Conservation (phyloP, 2,113 vertebrate genomes). For the Marcusenius ussheri region DNA sequence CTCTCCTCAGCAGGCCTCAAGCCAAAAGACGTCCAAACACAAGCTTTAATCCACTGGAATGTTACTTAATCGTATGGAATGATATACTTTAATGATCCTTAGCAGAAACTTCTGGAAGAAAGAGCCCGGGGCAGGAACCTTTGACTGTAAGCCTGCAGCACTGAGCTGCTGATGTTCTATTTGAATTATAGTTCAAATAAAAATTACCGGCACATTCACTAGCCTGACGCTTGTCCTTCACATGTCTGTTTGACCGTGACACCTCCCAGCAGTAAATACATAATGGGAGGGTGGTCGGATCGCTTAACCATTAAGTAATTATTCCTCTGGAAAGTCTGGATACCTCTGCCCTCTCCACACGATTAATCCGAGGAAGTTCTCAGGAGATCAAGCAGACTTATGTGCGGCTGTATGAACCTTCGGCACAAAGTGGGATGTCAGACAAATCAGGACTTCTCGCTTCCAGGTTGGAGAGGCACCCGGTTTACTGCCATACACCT, state of each 20-base stretch:
- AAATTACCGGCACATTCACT: not conserved
- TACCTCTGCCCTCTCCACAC: not conserved
- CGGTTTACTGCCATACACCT: not conserved
- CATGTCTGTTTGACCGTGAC: not conserved
- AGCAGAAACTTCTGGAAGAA: not conserved
- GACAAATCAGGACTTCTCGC: not conserved
- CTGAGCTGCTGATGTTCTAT: not conserved
- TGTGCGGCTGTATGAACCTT: not conserved
- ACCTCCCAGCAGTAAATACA: not conserved
- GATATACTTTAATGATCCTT: not conserved
- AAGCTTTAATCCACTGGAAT: not conserved
- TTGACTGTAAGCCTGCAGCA: not conserved
- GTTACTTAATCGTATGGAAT: not conserved
- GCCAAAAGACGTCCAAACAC: not conserved
- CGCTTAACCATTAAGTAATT: not conserved
- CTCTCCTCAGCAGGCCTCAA: not conserved
- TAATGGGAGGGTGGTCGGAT: not conserved
- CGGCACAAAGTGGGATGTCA: not conserved
- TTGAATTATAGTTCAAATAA: not conserved
- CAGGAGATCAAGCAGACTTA: not conserved
- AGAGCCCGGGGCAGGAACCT: not conserved
- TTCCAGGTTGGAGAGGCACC: not conserved
- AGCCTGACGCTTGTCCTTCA: not conserved
- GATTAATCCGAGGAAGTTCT: not conserved
- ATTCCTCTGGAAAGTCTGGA: not conserved